These are phyloP conservation scores for Phaethon lepturus DNA, from an alignment of 2,113 vertebrate genomes.

Conservation along the genomic window DNA sequence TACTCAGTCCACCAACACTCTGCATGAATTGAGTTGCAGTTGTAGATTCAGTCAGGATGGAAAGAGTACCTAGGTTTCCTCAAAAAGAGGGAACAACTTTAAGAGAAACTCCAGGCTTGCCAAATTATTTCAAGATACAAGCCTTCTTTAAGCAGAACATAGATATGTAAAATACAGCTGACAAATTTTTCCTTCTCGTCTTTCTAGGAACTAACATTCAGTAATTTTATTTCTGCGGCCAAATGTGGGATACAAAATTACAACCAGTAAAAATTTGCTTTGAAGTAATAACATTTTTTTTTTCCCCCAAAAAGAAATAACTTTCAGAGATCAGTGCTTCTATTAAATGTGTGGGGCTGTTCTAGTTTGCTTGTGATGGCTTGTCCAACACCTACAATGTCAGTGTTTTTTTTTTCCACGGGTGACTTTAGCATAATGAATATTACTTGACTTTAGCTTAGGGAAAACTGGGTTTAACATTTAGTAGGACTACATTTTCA, in stretches of 20 bases:
- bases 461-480: neutral
- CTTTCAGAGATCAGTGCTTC: neutral
- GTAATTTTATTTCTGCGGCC: neutral
- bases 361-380: neutral
- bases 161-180: neutral
- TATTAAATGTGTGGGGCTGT: neutral
- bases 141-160: neutral
- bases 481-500: neutral
- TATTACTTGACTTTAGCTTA: conserved; percentile 3
- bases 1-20: neutral
- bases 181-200: neutral
- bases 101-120: neutral
- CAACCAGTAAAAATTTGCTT: neutral
- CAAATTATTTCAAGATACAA: conserved; percentile 11
- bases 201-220: conserved; percentile 33
- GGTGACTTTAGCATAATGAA: neutral
- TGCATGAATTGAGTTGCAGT: neutral
- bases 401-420: conserved; percentile 45
- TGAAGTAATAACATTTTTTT: neutral
- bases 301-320: neutral
- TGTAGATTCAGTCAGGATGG: neutral
- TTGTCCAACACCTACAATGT: conserved; percentile 48
- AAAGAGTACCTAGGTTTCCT: neutral
- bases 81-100: neutral
- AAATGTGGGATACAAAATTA: neutral